A percentile compares a stretch with the other conserved stretches of the same genome.
Conservation (phyloP, 2,797 vertebrate species). For the Manis crassicaudata region DNA sequence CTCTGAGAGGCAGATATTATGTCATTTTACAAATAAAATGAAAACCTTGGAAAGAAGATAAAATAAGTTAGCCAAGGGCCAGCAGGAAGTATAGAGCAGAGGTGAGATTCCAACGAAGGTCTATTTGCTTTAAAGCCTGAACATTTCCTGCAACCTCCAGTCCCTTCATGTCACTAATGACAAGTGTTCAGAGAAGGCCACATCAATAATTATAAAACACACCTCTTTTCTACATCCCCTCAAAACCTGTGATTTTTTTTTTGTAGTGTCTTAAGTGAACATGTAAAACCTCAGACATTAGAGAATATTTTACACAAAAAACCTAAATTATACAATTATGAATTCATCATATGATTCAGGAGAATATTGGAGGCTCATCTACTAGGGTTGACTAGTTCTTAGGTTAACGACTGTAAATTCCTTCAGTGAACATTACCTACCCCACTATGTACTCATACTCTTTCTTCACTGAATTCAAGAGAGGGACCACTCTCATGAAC, state of each 20-base stretch:
- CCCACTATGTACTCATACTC: neutral
- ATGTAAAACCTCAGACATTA: neutral
- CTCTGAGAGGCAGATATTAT: neutral
- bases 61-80: neutral
- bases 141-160: neutral
- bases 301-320: neutral
- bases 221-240: neutral
- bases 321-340: neutral
- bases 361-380: neutral
- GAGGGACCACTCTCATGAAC: neutral
- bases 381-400: neutral
- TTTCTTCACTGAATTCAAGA: neutral
- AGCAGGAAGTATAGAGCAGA: neutral
- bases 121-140: neutral
- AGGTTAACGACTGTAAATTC: neutral
- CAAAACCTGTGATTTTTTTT: neutral
- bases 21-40: constrained; percentile 10
- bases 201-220: neutral
- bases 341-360: neutral
- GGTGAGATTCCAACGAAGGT: neutral
- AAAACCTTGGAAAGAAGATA: neutral
- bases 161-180: neutral
- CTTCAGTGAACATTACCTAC: neutral
- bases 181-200: neutral
- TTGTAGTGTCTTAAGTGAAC: constrained; percentile 14